Base-by-base conservation (phyloP, 2,888 invertebrate genomes). In the Tuta absoluta region DNA sequence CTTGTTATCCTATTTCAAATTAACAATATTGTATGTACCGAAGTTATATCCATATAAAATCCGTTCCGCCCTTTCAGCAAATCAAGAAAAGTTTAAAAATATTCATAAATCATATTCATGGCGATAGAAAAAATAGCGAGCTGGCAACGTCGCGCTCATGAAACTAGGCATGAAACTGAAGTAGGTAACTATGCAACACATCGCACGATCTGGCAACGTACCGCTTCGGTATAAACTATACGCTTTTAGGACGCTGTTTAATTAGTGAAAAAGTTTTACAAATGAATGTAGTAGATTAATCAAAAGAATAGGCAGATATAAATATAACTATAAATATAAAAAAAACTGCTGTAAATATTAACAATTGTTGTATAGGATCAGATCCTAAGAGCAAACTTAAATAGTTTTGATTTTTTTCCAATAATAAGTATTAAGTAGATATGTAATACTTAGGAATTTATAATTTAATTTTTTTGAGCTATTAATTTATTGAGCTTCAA, bases 181-280 rank as follows among this genome's bases (percentile, higher is more conserved):
- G 12, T 14, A 28, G 24, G n/a, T 2, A n/a, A n/a, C n/a, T 11
- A n/a, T 1, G 24, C 12, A 33, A 28, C 28, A 8, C 7, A 12
- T n/a, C 10, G 49, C 33, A 49, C 63, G 63, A 19, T n/a, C 7
- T 17, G 56, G 63, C 63, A 63, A 63, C 63, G 63, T 24, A n/a
- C n/a, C 57, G 57, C 63, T 14, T 38, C 0, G 11, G 14, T 12
- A n/a, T 41, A 41, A 41, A 12, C n/a, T 41, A 41, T 41, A 12
- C n/a, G 7, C 5, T n/a, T 1, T 8, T 17, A 11, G 11, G 41
- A 11, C 0, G 14, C 1, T 28, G 5, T 28, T 28, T 28, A 5
- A 28, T 28, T 28, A 5, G 4, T 8, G 1, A 33, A 33, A 8
- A 33, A 33, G n/a, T n/a, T n/a, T 33, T 33, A 33, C 4, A 33